These are phyloP conservation scores for Callospermophilus lateralis DNA, from an alignment of 2,113 vertebrate genomes.

Conservation along the genomic window DNA sequence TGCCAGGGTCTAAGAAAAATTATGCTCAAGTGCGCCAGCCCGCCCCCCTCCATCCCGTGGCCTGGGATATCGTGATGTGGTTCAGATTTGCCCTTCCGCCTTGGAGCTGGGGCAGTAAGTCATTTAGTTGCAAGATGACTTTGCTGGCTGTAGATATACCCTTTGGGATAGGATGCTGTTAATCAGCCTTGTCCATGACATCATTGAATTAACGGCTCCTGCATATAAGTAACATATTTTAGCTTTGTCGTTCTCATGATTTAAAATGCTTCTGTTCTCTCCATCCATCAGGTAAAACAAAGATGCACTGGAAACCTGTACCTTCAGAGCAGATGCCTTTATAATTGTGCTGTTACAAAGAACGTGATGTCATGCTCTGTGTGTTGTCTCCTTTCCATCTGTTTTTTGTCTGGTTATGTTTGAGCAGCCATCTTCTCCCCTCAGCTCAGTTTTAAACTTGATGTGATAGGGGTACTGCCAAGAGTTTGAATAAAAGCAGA, in stretches of 20 bases:
- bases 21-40: background rate
- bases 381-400: constrained; percentile 69
- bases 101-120: constrained; percentile 73
- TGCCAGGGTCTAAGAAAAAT: constrained; percentile 80
- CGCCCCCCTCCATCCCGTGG: background rate
- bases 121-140: constrained; percentile 69
- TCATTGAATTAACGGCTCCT: constrained; percentile 64
- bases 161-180: constrained; percentile 11
- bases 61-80: constrained; percentile 49
- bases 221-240: constrained; percentile 39
- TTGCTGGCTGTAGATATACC: constrained; percentile 44
- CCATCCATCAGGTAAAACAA: constrained; percentile 61
- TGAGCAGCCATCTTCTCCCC: constrained; percentile 2
- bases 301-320: background rate
- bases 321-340: constrained; percentile 71
- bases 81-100: constrained; percentile 69
- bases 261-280: constrained; percentile 55
- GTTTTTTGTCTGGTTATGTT: constrained; percentile 58
- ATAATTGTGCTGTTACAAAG: constrained; percentile 67
- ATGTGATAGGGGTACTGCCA: constrained; percentile 10
- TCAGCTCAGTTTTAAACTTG: background rate
- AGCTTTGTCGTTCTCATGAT: constrained; percentile 31
- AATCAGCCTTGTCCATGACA: constrained; percentile 73
- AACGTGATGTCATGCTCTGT: constrained; percentile 41
- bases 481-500: constrained; percentile 67